Evolutionary conservation across 2,797 vertebrate genomes (phyloP), one percentile per base, ranked within the genome.

Genomic region (Spondyliosoma cantharus): DNA sequence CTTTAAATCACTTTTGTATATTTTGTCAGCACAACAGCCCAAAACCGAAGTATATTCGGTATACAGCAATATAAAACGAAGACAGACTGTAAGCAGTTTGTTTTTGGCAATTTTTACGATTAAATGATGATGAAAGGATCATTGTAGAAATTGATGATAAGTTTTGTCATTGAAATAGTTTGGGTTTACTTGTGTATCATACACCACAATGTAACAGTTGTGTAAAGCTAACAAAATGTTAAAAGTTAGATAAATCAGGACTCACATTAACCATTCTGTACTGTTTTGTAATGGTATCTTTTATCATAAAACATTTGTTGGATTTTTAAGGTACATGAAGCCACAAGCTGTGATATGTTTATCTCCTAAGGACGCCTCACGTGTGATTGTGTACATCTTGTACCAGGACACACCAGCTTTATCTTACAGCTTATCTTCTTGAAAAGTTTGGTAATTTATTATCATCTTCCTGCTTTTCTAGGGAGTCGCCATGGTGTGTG

Each of bases 401-500:
- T 83, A 53, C 32, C 19, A 49, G 24, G 42, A 76, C 63, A 73
- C 73, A 65, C 2, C 19, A 52, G n/a, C 27, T 71, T 76, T 71
- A 78, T 87, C 29, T 66, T 27, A 3, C 27, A 7, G 12, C 46
- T 81, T 89, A 82, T 88, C 83, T 72, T 17, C 22, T 59, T 81
- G 52, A 69, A 4, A 60, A 22, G 46, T 27, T 45, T 73, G 43
- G 59, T 9, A 81, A 74, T 57, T 78, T 56, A 67, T 64, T 73
- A 20, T 56, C 7, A 0, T 72, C n/a, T 82, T 71, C 24, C 77
- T 75, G 1, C 3, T 48, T 76, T 72, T 60, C 6, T 73, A 98
- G 97, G 96, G 95, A 0, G 89, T 97, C 19, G 96, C 97, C 20
- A 97, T 97, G 75, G 95, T 95, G 42, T 97, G 96, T 0, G 96